Evolutionary conservation across 2,113 vertebrate genomes (phyloP), one percentile per base, ranked within the genome.

Genomic region (Myodes glareolus): DNA sequence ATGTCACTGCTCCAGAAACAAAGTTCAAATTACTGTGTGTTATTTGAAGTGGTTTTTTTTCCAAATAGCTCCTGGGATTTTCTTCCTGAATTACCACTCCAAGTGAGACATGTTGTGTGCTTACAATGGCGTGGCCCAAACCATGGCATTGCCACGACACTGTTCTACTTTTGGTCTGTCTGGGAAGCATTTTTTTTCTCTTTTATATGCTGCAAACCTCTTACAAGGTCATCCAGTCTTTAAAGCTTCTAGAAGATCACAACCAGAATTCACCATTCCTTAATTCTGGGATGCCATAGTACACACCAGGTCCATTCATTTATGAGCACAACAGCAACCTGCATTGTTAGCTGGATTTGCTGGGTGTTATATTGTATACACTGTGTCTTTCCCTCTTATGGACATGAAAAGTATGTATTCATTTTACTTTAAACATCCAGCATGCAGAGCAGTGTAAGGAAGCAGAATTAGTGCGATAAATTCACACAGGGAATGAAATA

Each of bases 401-500:
- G 65, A 8, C n/a, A 23, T 31, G 25, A 82, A 86, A 94, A 67
- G 1, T 58, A 5, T 81, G 3, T 55, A 33, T 55, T 88, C 73
- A 86, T 73, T 93, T 81, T 81, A 76, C 50, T 95, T 96, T 80
- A 90, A 96, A 93, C 70, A 12, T n/a, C 12, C 65, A 86, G 14
- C 8, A 70, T 87, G 45, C 90, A 84, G 5, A 89, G 42, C 12
- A 29, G 67, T 70, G 23, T 58, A 72, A 93, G 94, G 75, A 75
- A 78, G 25, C 29, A 92, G 42, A 75, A 90, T 85, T 65, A 80
- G 14, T 94, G 88, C 42, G 94, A 77, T 88, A 96, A 95, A 92
- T 90, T 91, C 68, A 94, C 93, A 78, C 4, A 95, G 31, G 95
- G 36, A 55, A 92, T 77, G 39, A 94, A 93, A 95, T 88, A 94